Conservation (phyloP, 1,140 invertebrate species). For the Hesperophylax magnus region DNA sequence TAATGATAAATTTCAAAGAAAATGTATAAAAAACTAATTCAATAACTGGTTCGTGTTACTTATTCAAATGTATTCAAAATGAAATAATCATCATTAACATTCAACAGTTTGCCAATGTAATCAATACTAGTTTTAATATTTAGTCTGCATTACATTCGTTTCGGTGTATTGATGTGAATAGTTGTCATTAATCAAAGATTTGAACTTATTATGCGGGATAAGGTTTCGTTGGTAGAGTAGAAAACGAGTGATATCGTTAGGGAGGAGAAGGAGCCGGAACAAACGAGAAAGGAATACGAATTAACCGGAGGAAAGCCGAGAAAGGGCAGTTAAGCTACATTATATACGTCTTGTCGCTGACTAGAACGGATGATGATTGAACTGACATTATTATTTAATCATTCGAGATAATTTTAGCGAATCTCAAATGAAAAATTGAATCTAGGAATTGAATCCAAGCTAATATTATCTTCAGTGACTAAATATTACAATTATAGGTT, state of each 20-base stretch:
- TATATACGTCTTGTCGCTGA: neutral
- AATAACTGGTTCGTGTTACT: no score
- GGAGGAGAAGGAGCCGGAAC: neutral
- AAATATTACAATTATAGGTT: no score
- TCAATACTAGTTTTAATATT: neutral
- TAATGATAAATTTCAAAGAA: no score
- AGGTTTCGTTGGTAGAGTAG: neutral
- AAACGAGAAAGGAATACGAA: constrained; percentile 8
- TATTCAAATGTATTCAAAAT: no score
- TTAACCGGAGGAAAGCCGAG: neutral
- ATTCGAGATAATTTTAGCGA: no score
- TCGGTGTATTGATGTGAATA: neutral
- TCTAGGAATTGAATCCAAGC: no score
- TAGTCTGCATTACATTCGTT: neutral
- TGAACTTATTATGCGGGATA: constrained; percentile 1
- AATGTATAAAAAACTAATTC: no score
- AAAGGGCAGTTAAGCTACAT: neutral
- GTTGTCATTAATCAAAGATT: neutral
- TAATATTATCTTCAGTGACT: no score
- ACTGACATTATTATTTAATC: neutral
- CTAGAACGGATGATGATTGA: no score
- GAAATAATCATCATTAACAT: no score
- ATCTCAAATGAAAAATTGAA: no score
- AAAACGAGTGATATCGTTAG: neutral
- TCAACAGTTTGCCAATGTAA: no score